Evolutionary conservation across 2,888 invertebrate genomes (phyloP).

Genomic region (Stramonita haemastoma): DNA sequence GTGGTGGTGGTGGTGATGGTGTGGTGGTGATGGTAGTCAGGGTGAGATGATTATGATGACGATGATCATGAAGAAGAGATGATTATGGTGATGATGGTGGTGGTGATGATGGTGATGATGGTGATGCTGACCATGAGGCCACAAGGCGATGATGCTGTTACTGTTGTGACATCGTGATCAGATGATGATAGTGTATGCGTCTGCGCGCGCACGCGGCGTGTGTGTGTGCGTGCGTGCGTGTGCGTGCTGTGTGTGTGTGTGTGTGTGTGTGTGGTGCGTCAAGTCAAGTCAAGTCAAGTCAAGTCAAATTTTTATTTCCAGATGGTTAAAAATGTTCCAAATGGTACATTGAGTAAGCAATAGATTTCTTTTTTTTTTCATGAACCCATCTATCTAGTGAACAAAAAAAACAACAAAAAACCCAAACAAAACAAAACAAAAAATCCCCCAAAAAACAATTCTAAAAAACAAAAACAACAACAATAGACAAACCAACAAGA

Average conservation of each 20-base stretch:
- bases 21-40: background rate
- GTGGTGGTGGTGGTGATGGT: background rate
- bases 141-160: background rate
- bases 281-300: no score
- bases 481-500: no score
- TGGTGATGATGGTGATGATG: background rate
- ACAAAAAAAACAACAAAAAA: no score
- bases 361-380: no score
- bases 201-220: background rate
- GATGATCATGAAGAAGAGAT: background rate
- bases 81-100: background rate
- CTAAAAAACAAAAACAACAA: no score
- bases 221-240: background rate
- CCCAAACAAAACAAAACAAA: no score
- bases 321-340: no score
- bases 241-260: background rate
- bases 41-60: background rate
- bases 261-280: background rate
- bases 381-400: no score
- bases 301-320: no score
- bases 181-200: background rate
- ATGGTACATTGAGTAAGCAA: no score
- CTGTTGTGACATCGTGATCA: background rate
- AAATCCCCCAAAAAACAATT: no score
- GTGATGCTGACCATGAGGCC: background rate